These are phyloP conservation scores for Ageneiosus marmoratus DNA, from an alignment of 2,113 vertebrate species.

Conservation along the genomic window DNA sequence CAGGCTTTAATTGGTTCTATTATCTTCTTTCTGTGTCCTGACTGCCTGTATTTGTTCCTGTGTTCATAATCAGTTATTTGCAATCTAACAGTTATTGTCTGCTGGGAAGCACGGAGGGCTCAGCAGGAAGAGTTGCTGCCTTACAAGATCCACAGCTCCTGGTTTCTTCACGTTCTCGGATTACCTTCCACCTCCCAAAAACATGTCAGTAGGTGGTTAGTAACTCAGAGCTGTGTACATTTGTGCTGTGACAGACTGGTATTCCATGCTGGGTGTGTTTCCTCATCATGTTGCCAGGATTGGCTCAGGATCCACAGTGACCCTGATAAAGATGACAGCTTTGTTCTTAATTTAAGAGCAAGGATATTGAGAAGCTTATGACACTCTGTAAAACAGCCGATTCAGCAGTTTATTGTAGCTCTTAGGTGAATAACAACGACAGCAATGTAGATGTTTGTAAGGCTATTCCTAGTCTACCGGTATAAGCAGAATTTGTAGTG, in stretches of 20 bases:
- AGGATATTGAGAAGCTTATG: background rate
- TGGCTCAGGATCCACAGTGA: background rate
- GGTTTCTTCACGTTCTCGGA: background rate
- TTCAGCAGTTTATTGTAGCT: slow-evolving; percentile 1
- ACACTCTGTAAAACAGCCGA: background rate
- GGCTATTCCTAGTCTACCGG: background rate
- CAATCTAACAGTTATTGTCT: background rate
- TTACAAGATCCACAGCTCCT: background rate
- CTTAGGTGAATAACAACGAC: background rate
- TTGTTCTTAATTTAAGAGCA: background rate
- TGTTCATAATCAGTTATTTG: background rate
- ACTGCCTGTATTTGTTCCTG: background rate
- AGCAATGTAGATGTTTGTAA: background rate
- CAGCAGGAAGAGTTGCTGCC: background rate
- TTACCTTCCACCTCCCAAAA: background rate
- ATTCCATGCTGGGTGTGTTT: background rate
- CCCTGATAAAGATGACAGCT: background rate
- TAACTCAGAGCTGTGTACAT: background rate
- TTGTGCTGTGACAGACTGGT: background rate
- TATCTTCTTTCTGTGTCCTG: background rate
- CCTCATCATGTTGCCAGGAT: background rate
- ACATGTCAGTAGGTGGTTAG: background rate
- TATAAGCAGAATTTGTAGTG: background rate
- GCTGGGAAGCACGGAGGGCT: background rate
- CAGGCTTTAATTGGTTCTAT: background rate